These are phyloP conservation scores for Atta colombica DNA, from an alignment of 1,140 invertebrate genomes.

Conservation along the genomic window DNA sequence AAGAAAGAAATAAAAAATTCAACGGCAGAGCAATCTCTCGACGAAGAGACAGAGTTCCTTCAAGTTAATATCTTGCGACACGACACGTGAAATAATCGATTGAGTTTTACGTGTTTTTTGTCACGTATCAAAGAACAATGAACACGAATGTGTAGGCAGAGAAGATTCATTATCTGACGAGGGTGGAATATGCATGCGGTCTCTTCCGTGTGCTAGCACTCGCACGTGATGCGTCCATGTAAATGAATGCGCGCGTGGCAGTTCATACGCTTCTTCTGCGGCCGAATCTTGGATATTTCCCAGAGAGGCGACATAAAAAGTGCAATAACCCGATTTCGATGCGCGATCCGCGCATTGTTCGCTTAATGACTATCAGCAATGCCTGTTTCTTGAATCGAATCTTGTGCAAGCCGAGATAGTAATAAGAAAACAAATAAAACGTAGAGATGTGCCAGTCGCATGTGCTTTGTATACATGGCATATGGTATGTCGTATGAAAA, in stretches of 20 bases:
- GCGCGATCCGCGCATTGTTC: slow-evolving; percentile 68
- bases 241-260: slow-evolving; percentile 36
- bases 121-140: slow-evolving; percentile 74
- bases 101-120: slow-evolving; percentile 65
- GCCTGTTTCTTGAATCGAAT: slow-evolving; percentile 74
- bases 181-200: slow-evolving; percentile 65
- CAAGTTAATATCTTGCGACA: background rate
- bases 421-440: slow-evolving; percentile 33
- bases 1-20: background rate
- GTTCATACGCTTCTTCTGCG: slow-evolving; percentile 73
- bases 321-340: slow-evolving; percentile 79
- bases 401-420: slow-evolving; percentile 40
- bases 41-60: background rate
- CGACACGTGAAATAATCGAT: slow-evolving; percentile 69
- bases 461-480: slow-evolving; percentile 31
- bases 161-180: slow-evolving; percentile 71
- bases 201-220: background rate
- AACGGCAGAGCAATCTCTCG: background rate
- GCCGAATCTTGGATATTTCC: slow-evolving; percentile 78
- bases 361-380: slow-evolving; percentile 80
- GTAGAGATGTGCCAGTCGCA: slow-evolving; percentile 38
- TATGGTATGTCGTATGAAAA: slow-evolving; percentile 18
- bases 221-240: background rate
- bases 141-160: slow-evolving; percentile 66
- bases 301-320: slow-evolving; percentile 78